Conservation (phyloP, 2,797 vertebrate species). For the Microctenopoma stevenorrisi region DNA sequence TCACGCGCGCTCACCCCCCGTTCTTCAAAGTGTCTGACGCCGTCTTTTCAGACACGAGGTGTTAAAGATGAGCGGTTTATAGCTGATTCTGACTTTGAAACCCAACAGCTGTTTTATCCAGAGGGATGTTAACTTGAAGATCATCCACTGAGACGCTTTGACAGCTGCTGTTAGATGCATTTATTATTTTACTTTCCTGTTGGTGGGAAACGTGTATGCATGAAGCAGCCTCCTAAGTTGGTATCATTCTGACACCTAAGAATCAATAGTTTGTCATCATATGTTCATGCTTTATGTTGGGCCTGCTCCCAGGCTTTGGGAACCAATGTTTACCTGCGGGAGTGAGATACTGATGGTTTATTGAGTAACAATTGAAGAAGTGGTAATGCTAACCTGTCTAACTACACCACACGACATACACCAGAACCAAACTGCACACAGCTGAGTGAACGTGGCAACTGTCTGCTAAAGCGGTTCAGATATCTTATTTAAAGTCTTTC, state of each 20-base stretch:
- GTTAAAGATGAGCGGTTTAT: neutral
- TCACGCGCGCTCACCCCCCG: neutral
- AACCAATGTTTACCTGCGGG: neutral
- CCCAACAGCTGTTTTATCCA: neutral
- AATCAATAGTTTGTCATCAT: neutral
- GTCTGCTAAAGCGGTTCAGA: slow-evolving; percentile 52
- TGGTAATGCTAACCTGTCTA: slow-evolving; percentile 1
- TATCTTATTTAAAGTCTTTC: slow-evolving; percentile 55
- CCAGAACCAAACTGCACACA: slow-evolving; percentile 32
- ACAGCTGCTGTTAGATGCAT: neutral
- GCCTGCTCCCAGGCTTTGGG: neutral
- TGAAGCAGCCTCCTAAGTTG: neutral
- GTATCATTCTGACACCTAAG: neutral
- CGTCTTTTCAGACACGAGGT: neutral
- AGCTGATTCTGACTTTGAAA: neutral
- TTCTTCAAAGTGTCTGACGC: neutral
- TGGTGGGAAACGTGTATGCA: neutral
- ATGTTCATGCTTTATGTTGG: neutral
- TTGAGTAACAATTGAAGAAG: slow-evolving; percentile 1
- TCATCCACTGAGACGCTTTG: neutral
- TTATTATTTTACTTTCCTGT: neutral
- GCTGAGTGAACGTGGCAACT: slow-evolving; percentile 48
- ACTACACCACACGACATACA: slow-evolving; percentile 7
- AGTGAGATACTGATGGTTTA: neutral
- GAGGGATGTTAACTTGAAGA: neutral